Evolutionary conservation across 1,140 invertebrate species (phyloP).

Genomic region (Anastrepha obliqua): DNA sequence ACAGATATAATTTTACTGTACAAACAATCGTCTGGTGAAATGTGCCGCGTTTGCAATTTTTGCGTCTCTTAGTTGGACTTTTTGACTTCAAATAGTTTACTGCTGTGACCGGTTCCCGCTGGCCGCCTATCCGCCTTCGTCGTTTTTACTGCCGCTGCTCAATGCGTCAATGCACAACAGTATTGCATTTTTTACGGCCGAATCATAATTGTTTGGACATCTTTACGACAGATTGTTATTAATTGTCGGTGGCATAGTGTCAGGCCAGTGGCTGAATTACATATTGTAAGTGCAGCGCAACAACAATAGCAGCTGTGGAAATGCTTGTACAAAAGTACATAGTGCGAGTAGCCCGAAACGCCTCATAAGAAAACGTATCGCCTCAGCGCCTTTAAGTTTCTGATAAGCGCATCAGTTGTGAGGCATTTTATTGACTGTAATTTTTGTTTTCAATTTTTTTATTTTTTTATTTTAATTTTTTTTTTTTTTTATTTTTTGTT

Average conservation of each 20-base stretch:
- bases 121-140: not conserved
- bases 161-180: not conserved
- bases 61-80: not conserved
- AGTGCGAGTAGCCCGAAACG: not conserved
- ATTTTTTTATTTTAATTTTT: not conserved
- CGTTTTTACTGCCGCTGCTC: not conserved
- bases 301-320: not conserved
- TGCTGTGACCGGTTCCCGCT: not conserved
- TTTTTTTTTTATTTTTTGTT: not conserved
- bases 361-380: not conserved
- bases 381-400: slow-evolving; percentile 30
- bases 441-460: slow-evolving; percentile 1
- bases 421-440: not conserved
- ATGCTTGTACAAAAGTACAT: too few relatives aligned
- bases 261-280: slow-evolving; percentile 2
- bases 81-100: not conserved
- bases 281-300: not conserved
- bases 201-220: slow-evolving; percentile 48
- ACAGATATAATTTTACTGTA: not conserved
- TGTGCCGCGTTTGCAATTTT: slow-evolving; percentile 6
- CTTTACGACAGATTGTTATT: slow-evolving; percentile 51
- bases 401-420: not conserved
- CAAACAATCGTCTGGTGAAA: slow-evolving; percentile 28
- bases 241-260: slow-evolving; percentile 49
- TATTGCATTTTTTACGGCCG: slow-evolving; percentile 15